A percentile compares a stretch with the other conserved stretches of the same genome.
These are phyloP conservation scores for Anabacerthia variegaticeps DNA, from an alignment of 2,797 vertebrate species.

Conservation along the genomic window DNA sequence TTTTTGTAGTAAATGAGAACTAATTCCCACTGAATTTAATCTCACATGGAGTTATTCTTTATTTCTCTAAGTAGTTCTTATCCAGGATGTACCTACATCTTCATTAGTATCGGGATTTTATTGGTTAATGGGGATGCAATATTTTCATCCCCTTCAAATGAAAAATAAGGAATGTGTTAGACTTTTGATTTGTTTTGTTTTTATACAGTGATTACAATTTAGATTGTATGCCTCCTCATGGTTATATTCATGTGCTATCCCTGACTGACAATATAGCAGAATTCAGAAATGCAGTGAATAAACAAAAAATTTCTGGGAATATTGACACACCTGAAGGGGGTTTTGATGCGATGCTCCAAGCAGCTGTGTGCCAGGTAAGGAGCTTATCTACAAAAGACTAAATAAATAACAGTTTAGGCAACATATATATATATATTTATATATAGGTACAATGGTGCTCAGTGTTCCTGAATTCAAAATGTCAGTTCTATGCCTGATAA, in stretches of 20 bases:
- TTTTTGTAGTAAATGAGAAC: background rate
- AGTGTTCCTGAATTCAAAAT: background rate
- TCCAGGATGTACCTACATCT: background rate
- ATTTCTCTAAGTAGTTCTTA: background rate
- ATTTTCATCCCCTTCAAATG: background rate
- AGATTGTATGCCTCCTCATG: conserved; percentile 92
- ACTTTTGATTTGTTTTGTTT: conserved; percentile 5
- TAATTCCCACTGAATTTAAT: background rate
- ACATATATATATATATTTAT: accelerated
- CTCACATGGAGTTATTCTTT: background rate
- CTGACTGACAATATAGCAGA: conserved; percentile 92
- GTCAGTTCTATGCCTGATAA: background rate
- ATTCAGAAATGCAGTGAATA: conserved; percentile 90
- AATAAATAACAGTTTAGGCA: background rate
- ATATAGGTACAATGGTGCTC: background rate
- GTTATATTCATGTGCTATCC: conserved; percentile 91
- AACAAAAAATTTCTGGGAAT: conserved; percentile 94
- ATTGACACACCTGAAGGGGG: conserved; percentile 97
- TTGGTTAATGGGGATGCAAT: background rate
- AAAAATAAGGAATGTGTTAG: background rate
- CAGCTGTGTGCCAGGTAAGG: conserved; percentile 92
- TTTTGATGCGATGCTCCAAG: conserved; percentile 96
- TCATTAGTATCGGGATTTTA: background rate
- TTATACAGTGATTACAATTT: conserved; percentile 87
- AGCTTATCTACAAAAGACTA: background rate